phyloP scores from a whole-genome alignment of 2,888 invertebrate species.

The Chymomyza procnemis region DNA sequence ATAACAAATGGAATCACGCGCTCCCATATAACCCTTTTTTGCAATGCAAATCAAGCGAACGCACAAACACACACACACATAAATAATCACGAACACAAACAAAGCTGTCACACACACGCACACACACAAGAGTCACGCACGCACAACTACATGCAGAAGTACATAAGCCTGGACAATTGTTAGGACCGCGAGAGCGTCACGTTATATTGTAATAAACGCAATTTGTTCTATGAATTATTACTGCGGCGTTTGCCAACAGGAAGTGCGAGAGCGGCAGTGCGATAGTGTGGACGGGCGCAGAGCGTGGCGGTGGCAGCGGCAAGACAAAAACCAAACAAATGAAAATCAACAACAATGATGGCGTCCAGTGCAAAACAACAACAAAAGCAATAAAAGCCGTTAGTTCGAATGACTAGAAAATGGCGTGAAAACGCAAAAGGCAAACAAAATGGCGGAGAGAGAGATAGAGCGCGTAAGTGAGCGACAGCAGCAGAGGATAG shows the following conservation, averaged over 20 bases:
- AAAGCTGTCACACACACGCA: background rate
- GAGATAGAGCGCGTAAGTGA: background rate
- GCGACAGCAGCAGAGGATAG: no score
- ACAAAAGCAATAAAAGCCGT: background rate
- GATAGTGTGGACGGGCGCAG: background rate
- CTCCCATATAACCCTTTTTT: background rate
- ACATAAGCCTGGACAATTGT: background rate
- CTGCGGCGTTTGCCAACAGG: background rate
- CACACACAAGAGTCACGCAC: background rate
- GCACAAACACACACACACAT: background rate
- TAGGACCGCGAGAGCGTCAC: conserved; percentile 26
- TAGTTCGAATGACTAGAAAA: background rate
- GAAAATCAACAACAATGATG: background rate
- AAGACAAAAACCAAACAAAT: conserved; percentile 19
- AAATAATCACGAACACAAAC: background rate
- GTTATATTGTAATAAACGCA: conserved; percentile 72
- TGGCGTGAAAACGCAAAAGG: background rate
- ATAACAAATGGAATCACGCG: conserved; percentile 3
- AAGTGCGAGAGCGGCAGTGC: conserved; percentile 26
- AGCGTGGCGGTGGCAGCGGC: background rate
- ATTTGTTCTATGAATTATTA: conserved; percentile 72
- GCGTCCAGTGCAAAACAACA: background rate
- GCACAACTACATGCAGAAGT: background rate
- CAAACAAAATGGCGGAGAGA: background rate
- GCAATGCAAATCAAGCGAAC: conserved; percentile 3